Evolutionary conservation across 1,140 invertebrate genomes (phyloP).

Genomic region (Homalodisca vitripennis): DNA sequence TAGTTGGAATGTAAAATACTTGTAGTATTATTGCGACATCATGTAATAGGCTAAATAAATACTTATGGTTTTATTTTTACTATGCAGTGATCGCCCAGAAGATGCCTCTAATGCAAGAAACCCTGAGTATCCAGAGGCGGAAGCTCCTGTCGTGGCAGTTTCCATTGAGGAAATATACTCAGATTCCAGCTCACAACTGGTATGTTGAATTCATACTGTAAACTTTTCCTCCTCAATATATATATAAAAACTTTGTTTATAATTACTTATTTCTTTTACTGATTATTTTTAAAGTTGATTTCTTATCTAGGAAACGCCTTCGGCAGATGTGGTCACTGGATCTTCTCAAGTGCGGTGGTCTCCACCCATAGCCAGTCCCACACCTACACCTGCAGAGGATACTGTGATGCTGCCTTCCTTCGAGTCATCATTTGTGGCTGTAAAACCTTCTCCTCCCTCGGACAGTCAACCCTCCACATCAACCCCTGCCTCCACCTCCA

Average conservation of each 20-base stretch:
- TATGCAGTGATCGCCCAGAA: background rate
- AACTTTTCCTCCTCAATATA: background rate
- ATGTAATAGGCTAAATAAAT: too few relatives aligned
- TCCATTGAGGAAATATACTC: constrained; percentile 9
- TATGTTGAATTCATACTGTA: background rate
- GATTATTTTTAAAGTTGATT: background rate
- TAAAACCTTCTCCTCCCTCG: constrained; percentile 16
- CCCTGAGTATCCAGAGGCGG: background rate
- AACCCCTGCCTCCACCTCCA: background rate
- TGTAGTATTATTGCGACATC: too few relatives aligned
- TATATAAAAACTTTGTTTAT: background rate
- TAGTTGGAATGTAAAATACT: too few relatives aligned
- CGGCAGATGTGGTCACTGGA: background rate
- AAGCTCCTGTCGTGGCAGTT: background rate
- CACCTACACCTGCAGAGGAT: constrained; percentile 5
- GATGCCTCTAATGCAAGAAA: background rate
- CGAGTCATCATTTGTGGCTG: constrained; percentile 20
- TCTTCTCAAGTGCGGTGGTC: constrained; percentile 2
- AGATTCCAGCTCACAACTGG: background rate
- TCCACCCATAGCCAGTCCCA: constrained; percentile 1
- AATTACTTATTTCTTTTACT: background rate
- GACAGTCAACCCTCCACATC: background rate
- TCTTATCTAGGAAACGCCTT: background rate
- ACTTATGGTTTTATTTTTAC: background rate
- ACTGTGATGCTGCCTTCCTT: constrained; percentile 36